Evolutionary conservation across 2,797 vertebrate species (phyloP).

Genomic region (Sebastes itinus): DNA sequence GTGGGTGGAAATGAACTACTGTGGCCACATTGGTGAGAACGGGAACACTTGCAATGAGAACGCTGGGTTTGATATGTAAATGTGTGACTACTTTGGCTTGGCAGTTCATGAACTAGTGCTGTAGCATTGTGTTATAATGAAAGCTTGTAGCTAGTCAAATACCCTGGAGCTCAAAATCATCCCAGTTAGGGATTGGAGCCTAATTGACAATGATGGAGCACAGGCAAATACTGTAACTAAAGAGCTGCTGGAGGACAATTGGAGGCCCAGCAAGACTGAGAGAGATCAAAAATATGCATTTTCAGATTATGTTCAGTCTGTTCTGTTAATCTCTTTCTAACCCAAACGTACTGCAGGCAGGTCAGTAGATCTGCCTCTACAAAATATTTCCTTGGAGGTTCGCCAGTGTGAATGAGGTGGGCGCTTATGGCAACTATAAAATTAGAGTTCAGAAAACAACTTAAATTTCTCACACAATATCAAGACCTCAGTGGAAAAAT

Average conservation of each 20-base stretch:
- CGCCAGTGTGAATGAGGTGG: slow-evolving; percentile 3
- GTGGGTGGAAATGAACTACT: slow-evolving; percentile 31
- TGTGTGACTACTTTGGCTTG: slow-evolving; percentile 25
- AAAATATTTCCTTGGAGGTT: background rate
- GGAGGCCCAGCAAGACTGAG: background rate
- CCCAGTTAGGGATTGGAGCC: slow-evolving; percentile 37
- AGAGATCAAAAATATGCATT: background rate
- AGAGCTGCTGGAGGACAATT: slow-evolving; percentile 8
- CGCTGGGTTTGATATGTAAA: slow-evolving; percentile 35
- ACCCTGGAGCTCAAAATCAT: slow-evolving; percentile 41
- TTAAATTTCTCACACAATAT: background rate
- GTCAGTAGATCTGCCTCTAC: background rate
- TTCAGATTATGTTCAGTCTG: background rate
- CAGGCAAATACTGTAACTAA: slow-evolving; percentile 29
- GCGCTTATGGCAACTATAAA: background rate
- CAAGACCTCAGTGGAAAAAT: background rate
- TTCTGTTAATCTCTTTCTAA: background rate
- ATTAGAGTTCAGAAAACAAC: background rate
- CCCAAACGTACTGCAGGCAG: background rate
- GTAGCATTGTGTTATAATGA: slow-evolving; percentile 37
- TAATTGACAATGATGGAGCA: slow-evolving; percentile 60
- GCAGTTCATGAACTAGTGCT: slow-evolving; percentile 29
- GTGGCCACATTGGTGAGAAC: background rate
- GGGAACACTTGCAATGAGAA: slow-evolving; percentile 13
- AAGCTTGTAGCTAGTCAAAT: slow-evolving; percentile 50